These are phyloP conservation scores for Leptinotarsa juncta DNA, from an alignment of 2,888 invertebrate genomes.

Conservation along the genomic window DNA sequence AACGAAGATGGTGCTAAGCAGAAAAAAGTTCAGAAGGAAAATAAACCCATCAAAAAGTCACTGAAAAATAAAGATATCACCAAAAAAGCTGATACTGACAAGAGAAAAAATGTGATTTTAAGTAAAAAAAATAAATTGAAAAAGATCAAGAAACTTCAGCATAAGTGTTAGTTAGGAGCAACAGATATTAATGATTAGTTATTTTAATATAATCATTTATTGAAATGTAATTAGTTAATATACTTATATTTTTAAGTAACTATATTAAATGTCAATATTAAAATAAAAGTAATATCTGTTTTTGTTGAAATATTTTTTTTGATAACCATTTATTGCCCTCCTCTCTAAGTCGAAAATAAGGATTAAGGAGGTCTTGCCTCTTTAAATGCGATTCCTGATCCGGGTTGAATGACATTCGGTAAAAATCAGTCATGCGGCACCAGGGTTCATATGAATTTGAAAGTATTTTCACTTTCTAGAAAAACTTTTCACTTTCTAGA, in stretches of 20 bases:
- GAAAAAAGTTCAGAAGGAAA: neutral
- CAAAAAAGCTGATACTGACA: neutral
- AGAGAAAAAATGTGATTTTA: neutral
- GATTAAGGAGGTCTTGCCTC: too few relatives aligned
- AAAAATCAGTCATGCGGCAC: too few relatives aligned
- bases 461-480: too few relatives aligned
- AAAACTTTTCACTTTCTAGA: too few relatives aligned
- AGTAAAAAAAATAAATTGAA: slow-evolving; percentile 1
- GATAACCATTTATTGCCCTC: too few relatives aligned
- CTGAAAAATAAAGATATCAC: neutral
- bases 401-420: too few relatives aligned
- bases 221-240: neutral
- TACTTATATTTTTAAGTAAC: neutral
- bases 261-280: too few relatives aligned
- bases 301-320: too few relatives aligned
- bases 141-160: slow-evolving; percentile 6
- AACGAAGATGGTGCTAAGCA: neutral
- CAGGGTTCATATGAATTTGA: too few relatives aligned
- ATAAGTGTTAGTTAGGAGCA: neutral
- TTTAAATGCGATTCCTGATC: too few relatives aligned
- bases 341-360: too few relatives aligned
- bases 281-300: too few relatives aligned
- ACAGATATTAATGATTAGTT: neutral
- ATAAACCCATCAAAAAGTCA: neutral
- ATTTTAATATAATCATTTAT: neutral